These are phyloP conservation scores for Cacatua alba DNA, from an alignment of 2,113 vertebrate genomes.

Conservation along the genomic window DNA sequence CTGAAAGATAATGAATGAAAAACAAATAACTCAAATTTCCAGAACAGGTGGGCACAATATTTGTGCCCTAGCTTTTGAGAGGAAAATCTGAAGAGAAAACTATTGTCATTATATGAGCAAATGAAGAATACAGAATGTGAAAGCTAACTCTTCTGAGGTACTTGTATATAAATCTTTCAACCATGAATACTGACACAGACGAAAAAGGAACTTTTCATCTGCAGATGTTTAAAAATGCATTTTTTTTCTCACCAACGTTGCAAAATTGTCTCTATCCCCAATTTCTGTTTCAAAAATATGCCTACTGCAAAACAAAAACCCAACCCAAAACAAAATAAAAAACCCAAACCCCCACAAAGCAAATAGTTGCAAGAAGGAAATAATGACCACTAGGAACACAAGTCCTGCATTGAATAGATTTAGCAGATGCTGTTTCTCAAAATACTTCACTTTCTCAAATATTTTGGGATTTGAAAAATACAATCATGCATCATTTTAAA, in stretches of 20 bases:
- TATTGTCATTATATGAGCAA: not conserved
- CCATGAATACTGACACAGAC: not conserved
- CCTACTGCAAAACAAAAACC: not conserved
- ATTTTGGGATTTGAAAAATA: not conserved
- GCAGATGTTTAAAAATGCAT: not conserved
- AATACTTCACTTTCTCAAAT: not conserved
- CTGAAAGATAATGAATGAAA: not conserved
- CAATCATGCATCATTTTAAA: not conserved
- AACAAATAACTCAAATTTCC: not conserved
- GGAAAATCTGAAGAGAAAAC: not conserved
- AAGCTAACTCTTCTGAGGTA: not conserved
- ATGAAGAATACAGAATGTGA: not conserved
- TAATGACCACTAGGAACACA: not conserved
- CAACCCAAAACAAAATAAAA: not conserved
- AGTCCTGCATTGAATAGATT: not conserved
- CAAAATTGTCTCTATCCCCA: not conserved
- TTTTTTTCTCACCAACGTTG: not conserved
- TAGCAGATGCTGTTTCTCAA: not conserved
- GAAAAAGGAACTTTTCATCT: not conserved
- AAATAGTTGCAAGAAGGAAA: not conserved
- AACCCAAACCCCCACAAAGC: not conserved
- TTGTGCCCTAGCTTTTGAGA: not conserved
- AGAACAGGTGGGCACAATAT: not conserved
- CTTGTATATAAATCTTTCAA: not conserved
- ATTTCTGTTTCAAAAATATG: not conserved